These are phyloP conservation scores for Turritopsis rubra DNA, from an alignment of 30 jellyfish, hydroid and myxozoan species.

Conservation along the genomic window DNA sequence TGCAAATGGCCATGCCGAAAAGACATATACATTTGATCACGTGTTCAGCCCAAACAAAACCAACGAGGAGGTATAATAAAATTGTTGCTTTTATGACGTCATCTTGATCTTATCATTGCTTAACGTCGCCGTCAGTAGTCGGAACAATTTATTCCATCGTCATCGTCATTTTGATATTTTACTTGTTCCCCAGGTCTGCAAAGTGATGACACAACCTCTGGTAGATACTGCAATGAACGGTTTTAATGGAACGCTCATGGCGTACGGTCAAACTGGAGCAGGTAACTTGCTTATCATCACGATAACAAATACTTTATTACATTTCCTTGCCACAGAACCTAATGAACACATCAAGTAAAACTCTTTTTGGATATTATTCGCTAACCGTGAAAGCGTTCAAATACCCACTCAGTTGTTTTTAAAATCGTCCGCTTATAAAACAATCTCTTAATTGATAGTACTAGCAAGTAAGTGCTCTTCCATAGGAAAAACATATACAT, in stretches of 20 bases:
- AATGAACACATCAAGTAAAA: no score
- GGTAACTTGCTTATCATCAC: no score
- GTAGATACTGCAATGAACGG: constrained; percentile 73
- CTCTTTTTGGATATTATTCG: no score
- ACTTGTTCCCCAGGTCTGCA: constrained; percentile 42
- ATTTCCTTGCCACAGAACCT: no score
- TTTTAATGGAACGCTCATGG: constrained; percentile 84
- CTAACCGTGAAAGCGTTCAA: no score
- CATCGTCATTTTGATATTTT: background rate
- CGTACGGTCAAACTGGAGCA: constrained; percentile 97
- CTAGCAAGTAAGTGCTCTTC: no score
- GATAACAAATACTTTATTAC: no score
- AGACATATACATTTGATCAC: constrained; percentile 81
- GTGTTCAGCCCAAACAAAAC: constrained; percentile 60
- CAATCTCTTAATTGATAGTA: no score
- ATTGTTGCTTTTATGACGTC: background rate
- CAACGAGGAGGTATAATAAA: constrained; percentile 62
- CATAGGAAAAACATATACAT: constrained; percentile 82
- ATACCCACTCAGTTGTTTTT: no score
- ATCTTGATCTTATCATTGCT: background rate
- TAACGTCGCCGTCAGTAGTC: background rate
- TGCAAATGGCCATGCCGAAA: constrained; percentile 53
- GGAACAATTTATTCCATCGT: background rate
- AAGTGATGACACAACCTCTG: constrained; percentile 61
- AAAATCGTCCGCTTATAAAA: no score